A percentile compares a stretch with the other conserved stretches of the same genome.
Evolutionary conservation across 53 echinoderm and acorn worm species (phyloP).

Genomic region (Glandiceps talaboti): DNA sequence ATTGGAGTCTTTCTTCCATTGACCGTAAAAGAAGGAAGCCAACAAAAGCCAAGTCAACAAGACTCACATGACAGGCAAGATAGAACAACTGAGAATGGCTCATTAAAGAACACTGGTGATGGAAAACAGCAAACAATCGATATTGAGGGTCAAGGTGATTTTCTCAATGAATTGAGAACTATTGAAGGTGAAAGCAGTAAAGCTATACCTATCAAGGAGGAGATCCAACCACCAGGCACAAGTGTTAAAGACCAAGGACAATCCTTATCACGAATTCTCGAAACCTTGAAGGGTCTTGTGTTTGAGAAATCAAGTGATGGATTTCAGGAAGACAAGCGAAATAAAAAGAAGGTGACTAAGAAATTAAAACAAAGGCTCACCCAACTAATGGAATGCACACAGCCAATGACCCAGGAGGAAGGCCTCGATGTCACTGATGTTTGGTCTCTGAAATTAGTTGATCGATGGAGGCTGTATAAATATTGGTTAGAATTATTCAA

Average conservation of each 20-base stretch:
- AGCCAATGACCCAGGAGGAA: slow-evolving; percentile 39
- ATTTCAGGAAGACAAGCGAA: neutral
- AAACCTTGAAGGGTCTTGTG: neutral
- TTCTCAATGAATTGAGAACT: neutral
- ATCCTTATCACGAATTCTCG: neutral
- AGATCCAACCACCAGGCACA: neutral
- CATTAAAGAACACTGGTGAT: too few species aligned
- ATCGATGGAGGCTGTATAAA: slow-evolving; percentile 40
- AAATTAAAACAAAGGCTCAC: neutral
- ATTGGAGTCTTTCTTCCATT: too few species aligned
- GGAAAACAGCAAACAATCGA: neutral
- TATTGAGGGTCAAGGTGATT: neutral
- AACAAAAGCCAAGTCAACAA: neutral
- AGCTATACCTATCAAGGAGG: neutral
- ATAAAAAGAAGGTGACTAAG: neutral
- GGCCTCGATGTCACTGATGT: slow-evolving; percentile 10
- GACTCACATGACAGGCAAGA: neutral
- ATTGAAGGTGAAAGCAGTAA: neutral
- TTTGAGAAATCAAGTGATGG: neutral
- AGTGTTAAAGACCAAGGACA: neutral
- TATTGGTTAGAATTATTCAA: slow-evolving; percentile 12
- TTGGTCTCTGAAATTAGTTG: slow-evolving; percentile 3
- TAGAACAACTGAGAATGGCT: too few species aligned
- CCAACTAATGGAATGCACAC: neutral
- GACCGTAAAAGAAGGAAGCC: neutral